Evolutionary conservation across 2,797 vertebrate genomes (phyloP).

Genomic region (Florisuga fusca): DNA sequence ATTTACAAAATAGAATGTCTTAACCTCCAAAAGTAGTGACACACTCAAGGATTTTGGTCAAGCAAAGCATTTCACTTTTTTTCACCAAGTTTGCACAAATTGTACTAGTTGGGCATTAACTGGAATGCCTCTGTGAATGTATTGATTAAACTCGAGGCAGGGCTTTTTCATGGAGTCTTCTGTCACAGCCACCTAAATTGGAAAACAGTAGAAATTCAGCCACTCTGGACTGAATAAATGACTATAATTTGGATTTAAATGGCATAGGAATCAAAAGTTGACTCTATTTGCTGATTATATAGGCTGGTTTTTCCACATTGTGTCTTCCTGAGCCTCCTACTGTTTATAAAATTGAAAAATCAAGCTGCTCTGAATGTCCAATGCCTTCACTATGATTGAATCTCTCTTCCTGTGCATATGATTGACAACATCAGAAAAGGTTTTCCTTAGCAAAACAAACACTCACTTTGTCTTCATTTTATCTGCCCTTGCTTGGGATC

Average conservation of each 20-base stretch:
- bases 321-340: slow-evolving; percentile 62
- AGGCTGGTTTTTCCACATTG: slow-evolving; percentile 52
- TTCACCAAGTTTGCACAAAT: background rate
- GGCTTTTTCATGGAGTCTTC: background rate
- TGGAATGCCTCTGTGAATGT: background rate
- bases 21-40: background rate
- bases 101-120: background rate
- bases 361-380: slow-evolving; percentile 66
- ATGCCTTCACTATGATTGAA: slow-evolving; percentile 41
- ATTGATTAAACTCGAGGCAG: background rate
- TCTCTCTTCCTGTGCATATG: background rate
- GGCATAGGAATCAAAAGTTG: slow-evolving; percentile 13
- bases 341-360: slow-evolving; percentile 76
- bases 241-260: slow-evolving; percentile 66
- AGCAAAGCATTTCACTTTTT: background rate
- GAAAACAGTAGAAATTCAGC: background rate
- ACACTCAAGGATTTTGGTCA: background rate
- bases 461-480: background rate
- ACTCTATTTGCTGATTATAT: slow-evolving; percentile 40
- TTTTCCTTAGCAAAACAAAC: slow-evolving; percentile 16
- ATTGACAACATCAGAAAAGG: slow-evolving; percentile 23
- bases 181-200: background rate
- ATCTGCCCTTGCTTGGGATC: background rate
- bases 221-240: slow-evolving; percentile 31
- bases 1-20: background rate